Base-by-base conservation (phyloP, 2,888 invertebrate genomes). In the Microchrysa polita region DNA sequence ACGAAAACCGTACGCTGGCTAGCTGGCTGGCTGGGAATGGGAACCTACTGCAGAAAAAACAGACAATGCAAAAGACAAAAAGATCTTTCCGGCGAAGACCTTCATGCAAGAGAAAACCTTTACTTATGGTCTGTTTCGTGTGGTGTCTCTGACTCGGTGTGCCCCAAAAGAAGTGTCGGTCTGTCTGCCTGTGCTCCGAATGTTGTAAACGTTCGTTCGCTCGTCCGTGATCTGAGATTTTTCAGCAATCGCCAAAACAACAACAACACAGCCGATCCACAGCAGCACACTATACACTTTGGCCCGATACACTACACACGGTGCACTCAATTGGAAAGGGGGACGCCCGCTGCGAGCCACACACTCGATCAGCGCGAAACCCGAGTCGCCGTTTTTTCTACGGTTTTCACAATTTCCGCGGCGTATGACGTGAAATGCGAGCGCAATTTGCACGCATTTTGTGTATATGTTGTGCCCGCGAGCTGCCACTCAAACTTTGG, bases 41-140 rank as follows among this genome's bases (percentile, higher is more conserved):
- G 7, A 34, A 48, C 48, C 48, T n/a, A n/a, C n/a, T n/a, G 48
- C 48, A 16, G 27, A 7, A 7, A n/a, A 7, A 7, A 34, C 27
- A 34, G 27, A 2, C 27, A n/a, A n/a, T n/a, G n/a, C 63, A 44
- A 20, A 27, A 65, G 44, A 44, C 44, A 48, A 65, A 65, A 65
- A 65, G 22, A 44, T 16, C 23, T 48, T 22, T 61, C 40, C 27
- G 27, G 42, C 65, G 44, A 65, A 65, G 65, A 65, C 65, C 65
- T 65, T 65, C 65, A 65, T 48, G 65, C 65, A 65, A 44, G 65
- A 65, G 44, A 65, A 65, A 65, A 48, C 34, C 65, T 65, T 65
- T 60, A 16, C 27, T 60, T 22, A n/a, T 16, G 22, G 27, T 34
- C 27, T 2, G 12, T 57, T 61, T 5, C 42, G 52, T 16, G 12